Evolutionary conservation across 2,888 invertebrate genomes (phyloP).

Genomic region (Epinotia nisella): DNA sequence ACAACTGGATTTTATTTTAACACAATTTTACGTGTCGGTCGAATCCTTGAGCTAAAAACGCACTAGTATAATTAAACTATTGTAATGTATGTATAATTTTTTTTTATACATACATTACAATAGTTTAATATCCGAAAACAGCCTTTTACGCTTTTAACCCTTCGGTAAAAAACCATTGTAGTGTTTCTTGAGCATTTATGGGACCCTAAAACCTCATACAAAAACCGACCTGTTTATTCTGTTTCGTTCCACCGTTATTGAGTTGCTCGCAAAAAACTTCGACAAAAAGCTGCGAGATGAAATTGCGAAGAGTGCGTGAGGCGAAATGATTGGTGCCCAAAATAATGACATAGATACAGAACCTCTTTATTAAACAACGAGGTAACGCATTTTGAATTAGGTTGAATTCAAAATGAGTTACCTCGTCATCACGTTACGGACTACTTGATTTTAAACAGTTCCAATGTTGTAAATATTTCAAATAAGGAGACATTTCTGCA

Average conservation of each 20-base stretch:
- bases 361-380: slow-evolving; percentile 24
- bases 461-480: slow-evolving; percentile 1
- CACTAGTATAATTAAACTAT: no score
- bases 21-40: background rate
- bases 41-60: no score
- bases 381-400: background rate
- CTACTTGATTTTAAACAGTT: background rate
- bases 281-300: slow-evolving; percentile 55
- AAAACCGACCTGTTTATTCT: slow-evolving; percentile 68
- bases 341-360: slow-evolving; percentile 30
- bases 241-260: slow-evolving; percentile 62
- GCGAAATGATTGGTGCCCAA: slow-evolving; percentile 44
- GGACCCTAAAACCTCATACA: slow-evolving; percentile 60
- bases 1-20: background rate
- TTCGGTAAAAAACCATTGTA: slow-evolving; percentile 4
- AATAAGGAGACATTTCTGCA: slow-evolving; percentile 16
- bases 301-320: slow-evolving; percentile 56
- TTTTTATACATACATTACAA: no score
- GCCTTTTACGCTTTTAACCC: background rate
- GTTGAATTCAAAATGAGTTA: no score
- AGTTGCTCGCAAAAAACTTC: slow-evolving; percentile 54
- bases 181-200: slow-evolving; percentile 41
- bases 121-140: background rate
- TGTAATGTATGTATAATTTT: no score
- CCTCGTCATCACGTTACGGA: no score